Percentiles rank a stretch among this genome's conserved stretches.
Evolutionary conservation across 2,113 vertebrate genomes (phyloP).

Genomic region (Ammodramus savannarum): DNA sequence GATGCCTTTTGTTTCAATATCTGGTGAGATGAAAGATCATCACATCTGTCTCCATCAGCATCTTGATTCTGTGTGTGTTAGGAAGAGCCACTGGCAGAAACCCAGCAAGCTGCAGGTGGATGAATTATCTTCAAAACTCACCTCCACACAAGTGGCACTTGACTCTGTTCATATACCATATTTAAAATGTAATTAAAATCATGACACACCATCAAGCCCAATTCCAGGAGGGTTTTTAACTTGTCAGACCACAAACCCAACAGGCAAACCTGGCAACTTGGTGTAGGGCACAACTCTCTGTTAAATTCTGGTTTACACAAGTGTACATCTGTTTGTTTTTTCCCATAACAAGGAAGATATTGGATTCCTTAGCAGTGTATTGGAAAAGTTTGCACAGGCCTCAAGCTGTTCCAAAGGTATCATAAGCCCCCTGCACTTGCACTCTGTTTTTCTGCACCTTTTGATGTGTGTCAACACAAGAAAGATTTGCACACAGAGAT

Average conservation of each 20-base stretch:
- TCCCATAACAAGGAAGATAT: neutral
- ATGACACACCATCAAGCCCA: neutral
- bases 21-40: neutral
- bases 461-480: fast-evolving
- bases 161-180: neutral
- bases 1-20: neutral
- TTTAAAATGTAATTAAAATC: neutral
- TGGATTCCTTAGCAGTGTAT: neutral
- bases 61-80: neutral
- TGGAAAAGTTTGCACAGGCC: neutral
- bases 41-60: neutral
- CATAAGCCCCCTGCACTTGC: neutral
- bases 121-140: neutral
- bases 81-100: neutral
- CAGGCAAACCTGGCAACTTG: neutral
- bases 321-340: neutral
- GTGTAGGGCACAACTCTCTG: fast-evolving
- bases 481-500: neutral
- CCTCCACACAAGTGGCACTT: neutral
- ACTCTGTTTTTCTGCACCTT: neutral
- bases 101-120: neutral
- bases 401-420: neutral
- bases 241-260: neutral
- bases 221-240: neutral
- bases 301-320: neutral